A percentile compares a stretch with the other conserved stretches of the same genome.
phyloP scores from a whole-genome alignment of 2,888 invertebrate genomes.

The Agrotis ipsilon region DNA sequence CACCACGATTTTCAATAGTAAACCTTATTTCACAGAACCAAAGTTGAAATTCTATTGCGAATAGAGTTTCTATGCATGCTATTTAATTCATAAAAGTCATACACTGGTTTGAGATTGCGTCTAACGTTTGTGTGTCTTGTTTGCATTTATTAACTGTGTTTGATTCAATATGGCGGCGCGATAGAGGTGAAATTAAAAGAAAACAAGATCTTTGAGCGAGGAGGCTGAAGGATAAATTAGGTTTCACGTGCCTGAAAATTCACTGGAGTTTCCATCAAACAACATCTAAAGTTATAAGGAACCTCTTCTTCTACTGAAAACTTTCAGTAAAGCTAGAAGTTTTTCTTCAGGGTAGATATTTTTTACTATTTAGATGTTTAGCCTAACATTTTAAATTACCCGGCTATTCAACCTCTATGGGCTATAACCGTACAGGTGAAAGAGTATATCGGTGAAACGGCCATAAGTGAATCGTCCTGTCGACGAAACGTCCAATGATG shows the following conservation, averaged over 20 bases:
- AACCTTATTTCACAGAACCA: neutral
- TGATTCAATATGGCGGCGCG: slow-evolving; percentile 34
- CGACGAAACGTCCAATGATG: no score
- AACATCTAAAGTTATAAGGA: neutral
- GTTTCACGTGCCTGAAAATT: neutral
- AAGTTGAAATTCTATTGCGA: slow-evolving; percentile 1
- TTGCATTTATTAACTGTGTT: slow-evolving; percentile 37
- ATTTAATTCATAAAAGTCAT: slow-evolving; percentile 61
- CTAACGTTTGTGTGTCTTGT: slow-evolving; percentile 56
- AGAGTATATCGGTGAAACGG: no score
- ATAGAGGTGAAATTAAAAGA: slow-evolving; percentile 26
- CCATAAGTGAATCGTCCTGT: no score
- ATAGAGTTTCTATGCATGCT: slow-evolving; percentile 29
- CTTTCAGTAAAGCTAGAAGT: neutral
- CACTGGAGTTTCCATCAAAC: neutral
- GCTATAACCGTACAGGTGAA: no score
- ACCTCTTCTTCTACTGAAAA: no score
- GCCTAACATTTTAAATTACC: no score
- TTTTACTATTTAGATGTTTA: no score
- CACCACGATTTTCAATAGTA: neutral
- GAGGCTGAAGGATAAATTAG: neutral
- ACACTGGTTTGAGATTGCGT: slow-evolving; percentile 50
- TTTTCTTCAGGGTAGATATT: neutral
- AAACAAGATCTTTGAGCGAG: slow-evolving; percentile 2
- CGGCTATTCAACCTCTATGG: no score